Base-by-base conservation (phyloP, 2,797 vertebrate species). In the Threskiornis aethiopicus region DNA sequence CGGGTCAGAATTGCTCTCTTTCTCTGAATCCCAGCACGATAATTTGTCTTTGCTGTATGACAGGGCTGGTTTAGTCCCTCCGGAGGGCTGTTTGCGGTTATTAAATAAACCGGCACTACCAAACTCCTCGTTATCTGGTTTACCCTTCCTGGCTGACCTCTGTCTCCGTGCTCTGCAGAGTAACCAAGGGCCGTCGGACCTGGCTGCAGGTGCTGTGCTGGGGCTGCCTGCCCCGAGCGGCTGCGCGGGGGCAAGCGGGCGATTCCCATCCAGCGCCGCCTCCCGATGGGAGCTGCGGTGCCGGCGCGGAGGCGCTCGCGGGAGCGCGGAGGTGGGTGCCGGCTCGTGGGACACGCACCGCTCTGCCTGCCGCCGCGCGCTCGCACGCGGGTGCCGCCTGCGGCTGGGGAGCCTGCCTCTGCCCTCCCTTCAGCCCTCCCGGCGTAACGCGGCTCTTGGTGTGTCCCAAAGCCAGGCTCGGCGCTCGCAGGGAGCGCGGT, bases 251-350 rank as follows among this genome's bases (percentile, higher is more conserved):
- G 3, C 33, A 5, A 22, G 19, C 2, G 11, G 77, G 37, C 1
- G 3, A 15, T 39, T 15, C 0, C 28, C 25, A 6, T 7, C 69
- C 52, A 13, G 58, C 6, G 10, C 28, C 4, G 7, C 17, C 35
- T 58, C 52, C 69, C 11, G 19, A 16, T 1, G 39, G 54, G n/a
- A 46, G 46, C 70, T 13, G 35, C 3, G 10, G 58, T 10, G 9
- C 57, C 1, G 11, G 6, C 4, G 33, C 0, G 15, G 55, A 5
- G 22, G n/a, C 2, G 7, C 47, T 31, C 2, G 4, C 2, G 9
- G 67, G 35, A 65, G n/a, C 7, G 2, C 0, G 4, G 70, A 35
- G 65, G 39, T 9, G 51, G 46, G 25, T 35, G 39, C 59, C 3
- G 10, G 58, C 52, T 28, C 3, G 2, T 5, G 44, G 67, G 46